Conservation (phyloP, 53 echinoderm and acorn worm species). For the Zoroaster sp. region DNA sequence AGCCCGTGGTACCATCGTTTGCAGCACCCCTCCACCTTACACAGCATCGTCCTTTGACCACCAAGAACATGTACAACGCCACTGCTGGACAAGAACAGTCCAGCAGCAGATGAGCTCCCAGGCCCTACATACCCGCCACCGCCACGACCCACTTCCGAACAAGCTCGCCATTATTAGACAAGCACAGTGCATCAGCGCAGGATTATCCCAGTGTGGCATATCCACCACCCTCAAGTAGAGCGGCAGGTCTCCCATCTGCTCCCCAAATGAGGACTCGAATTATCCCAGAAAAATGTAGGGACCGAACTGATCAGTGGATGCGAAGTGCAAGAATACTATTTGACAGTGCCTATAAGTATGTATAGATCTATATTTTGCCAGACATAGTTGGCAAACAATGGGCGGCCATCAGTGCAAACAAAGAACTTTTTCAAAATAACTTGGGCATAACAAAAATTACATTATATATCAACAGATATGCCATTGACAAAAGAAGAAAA, state of each 20-base stretch:
- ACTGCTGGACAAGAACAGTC: neutral
- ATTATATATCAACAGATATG: too few relatives aligned
- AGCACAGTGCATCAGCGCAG: neutral
- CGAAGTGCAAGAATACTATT: too few relatives aligned
- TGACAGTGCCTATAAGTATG: too few relatives aligned
- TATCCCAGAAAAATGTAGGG: conserved; percentile 28
- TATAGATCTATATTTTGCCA: too few relatives aligned
- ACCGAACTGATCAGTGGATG: too few relatives aligned
- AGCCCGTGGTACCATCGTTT: neutral
- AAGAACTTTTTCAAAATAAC: too few relatives aligned
- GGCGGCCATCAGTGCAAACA: too few relatives aligned
- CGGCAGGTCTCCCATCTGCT: conserved; percentile 20
- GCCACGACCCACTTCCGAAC: neutral
- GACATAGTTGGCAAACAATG: too few relatives aligned
- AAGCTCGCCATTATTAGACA: conserved; percentile 28
- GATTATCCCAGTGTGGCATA: neutral
- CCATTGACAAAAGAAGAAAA: too few relatives aligned
- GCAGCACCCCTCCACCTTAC: conserved; percentile 33
- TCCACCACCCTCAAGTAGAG: neutral
- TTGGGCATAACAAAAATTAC: too few relatives aligned
- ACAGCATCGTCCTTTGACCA: neutral
- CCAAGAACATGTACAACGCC: neutral
- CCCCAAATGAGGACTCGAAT: neutral
- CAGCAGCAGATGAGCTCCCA: neutral
- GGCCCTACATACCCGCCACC: neutral